Evolutionary conservation across 1,140 invertebrate genomes (phyloP).

Genomic region (Saccostrea glomerata): DNA sequence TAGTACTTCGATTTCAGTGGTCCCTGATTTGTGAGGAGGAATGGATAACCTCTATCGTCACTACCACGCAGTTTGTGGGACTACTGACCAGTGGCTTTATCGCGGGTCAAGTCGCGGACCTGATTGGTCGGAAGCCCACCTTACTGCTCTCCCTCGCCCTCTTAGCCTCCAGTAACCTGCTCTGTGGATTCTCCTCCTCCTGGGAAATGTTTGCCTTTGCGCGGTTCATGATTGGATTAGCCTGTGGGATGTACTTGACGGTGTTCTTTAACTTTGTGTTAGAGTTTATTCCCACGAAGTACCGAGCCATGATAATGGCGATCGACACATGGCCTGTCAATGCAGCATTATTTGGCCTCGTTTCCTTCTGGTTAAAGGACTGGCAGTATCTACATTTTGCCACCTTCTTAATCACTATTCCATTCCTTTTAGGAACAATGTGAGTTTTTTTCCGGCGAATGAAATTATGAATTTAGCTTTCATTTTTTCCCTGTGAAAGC

Average conservation of each 20-base stretch:
- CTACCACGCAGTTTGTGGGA: constrained; percentile 71
- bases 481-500: not conserved
- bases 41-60: constrained; percentile 65
- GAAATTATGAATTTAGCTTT: not conserved
- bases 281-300: constrained; percentile 41
- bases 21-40: constrained; percentile 66
- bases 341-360: constrained; percentile 42
- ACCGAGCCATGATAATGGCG: constrained; percentile 37
- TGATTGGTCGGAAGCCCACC: constrained; percentile 65
- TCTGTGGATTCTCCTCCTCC: constrained; percentile 57
- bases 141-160: constrained; percentile 55
- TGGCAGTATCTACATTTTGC: constrained; percentile 60
- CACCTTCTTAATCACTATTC: constrained; percentile 34
- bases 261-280: constrained; percentile 56
- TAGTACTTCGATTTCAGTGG: constrained; percentile 59
- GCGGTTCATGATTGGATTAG: constrained; percentile 65
- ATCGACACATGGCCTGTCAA: constrained; percentile 53
- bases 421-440: constrained; percentile 57
- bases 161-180: constrained; percentile 52
- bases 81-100: constrained; percentile 65
- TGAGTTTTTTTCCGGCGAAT: constrained; percentile 40
- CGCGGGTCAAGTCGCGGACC: constrained; percentile 66
- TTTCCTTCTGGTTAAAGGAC: constrained; percentile 53
- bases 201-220: constrained; percentile 69
- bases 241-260: constrained; percentile 52